Base-by-base conservation (phyloP, 2,797 vertebrate genomes). In the Cyprinella venusta region DNA sequence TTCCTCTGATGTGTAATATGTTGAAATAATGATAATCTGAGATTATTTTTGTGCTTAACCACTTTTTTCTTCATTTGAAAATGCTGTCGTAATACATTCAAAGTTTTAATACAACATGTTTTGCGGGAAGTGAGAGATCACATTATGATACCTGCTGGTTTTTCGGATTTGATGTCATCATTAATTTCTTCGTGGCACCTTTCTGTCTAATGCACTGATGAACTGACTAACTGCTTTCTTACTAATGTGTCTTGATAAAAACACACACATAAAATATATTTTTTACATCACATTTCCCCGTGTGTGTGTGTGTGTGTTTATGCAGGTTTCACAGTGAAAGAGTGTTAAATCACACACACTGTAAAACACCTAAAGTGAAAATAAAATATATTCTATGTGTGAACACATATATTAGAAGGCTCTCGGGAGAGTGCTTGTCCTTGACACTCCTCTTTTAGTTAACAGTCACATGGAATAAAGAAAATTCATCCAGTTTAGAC, bases 331-430 rank as follows among this genome's bases (percentile, higher is more conserved):
- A 33, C 16, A 59, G n/a, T 56, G 19, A 72, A 38, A 78, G 54
- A 76, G 79, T 85, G 65, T 85, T 68, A 68, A 68, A 86, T 81
- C 13, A 42, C 71, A 80, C 80, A 68, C 56, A 30, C 19, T 63
- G 65, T 85, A 74, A 48, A 86, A 69, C 48, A 21, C 69, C 26
- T 26, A 38, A 50, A 79, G 45, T 80, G 84, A 80, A 79, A 82
- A 68, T 76, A 76, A 82, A 82, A 76, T 21, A 21, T 16, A 3
- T 21, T 42, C 1, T 6, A 68, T 16, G 24, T 71, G 59, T 72
- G 15, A 71, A 36, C 71, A 79, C 71, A 79, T 64, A 80, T 8
- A n/a, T 71, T 38, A 81, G 38, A 38, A 64, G 12, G 52, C 80
- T 68, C 71, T 76, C 36, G 0, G n/a, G 71, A 67, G 61, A 76